These are phyloP conservation scores for Synanceia verrucosa DNA, from an alignment of 2,797 vertebrate genomes.

Conservation along the genomic window DNA sequence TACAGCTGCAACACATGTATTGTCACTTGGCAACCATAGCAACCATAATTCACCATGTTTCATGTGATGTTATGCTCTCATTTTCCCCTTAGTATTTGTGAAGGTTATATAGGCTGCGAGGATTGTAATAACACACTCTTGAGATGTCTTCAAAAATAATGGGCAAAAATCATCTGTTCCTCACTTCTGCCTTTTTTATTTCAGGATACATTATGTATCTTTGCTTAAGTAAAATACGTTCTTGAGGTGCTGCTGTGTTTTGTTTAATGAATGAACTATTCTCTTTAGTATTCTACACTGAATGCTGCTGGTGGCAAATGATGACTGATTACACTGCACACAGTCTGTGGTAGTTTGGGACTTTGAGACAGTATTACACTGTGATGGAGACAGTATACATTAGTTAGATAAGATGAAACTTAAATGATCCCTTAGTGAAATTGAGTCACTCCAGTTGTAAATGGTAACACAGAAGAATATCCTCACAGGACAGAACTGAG, in stretches of 20 bases:
- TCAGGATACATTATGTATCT: not conserved
- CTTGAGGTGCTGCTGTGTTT: not conserved
- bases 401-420: conserved; percentile 26
- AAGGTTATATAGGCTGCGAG: not conserved
- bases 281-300: not conserved
- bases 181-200: not conserved
- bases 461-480: conserved; percentile 8
- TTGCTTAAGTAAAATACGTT: too few relatives aligned
- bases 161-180: not conserved
- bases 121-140: not conserved
- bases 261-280: not conserved
- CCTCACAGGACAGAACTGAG: conserved; percentile 8
- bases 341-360: not conserved
- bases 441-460: conserved; percentile 13
- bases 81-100: not conserved
- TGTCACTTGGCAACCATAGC: not conserved
- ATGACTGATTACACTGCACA: conserved; percentile 6
- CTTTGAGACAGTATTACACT: not conserved
- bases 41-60: not conserved
- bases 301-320: not conserved
- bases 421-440: conserved; percentile 14
- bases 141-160: not conserved
- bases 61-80: not conserved
- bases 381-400: conserved; percentile 15
- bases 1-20: not conserved